phyloP scores from a whole-genome alignment of 2,113 vertebrate genomes.

The Toxotes chatareus region DNA sequence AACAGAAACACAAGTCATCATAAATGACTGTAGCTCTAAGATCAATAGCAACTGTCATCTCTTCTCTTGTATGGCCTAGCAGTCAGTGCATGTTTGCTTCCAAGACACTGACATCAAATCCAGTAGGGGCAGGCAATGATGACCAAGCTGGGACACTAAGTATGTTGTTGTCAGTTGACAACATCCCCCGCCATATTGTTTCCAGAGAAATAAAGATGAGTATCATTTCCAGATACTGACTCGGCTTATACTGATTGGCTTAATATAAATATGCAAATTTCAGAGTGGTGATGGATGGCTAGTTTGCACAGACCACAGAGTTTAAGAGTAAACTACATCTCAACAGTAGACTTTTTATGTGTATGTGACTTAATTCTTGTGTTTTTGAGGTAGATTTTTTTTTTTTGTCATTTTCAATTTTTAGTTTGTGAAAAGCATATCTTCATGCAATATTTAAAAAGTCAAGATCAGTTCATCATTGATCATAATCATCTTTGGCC shows the following conservation, averaged over 20 bases:
- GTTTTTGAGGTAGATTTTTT: neutral
- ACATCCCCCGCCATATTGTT: neutral
- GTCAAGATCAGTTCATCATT: neutral
- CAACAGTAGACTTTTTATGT: neutral
- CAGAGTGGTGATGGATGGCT: neutral
- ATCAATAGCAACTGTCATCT: neutral
- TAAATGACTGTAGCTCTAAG: neutral
- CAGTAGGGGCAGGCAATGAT: neutral
- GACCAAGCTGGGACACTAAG: neutral
- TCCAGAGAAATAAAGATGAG: neutral
- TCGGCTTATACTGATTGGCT: neutral
- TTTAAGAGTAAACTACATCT: neutral
- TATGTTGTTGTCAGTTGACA: neutral
- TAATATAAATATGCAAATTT: neutral
- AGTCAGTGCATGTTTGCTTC: neutral
- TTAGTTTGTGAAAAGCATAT: neutral
- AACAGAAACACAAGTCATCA: neutral
- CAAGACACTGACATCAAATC: neutral
- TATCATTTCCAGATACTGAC: neutral
- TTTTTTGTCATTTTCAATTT: neutral
- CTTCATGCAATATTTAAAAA: neutral
- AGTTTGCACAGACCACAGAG: neutral
- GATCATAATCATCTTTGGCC: neutral
- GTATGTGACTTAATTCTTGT: too few species aligned
- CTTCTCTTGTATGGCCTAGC: neutral